Conservation (phyloP, 2,888 invertebrate genomes). For the Synanthedon vespiformis region DNA sequence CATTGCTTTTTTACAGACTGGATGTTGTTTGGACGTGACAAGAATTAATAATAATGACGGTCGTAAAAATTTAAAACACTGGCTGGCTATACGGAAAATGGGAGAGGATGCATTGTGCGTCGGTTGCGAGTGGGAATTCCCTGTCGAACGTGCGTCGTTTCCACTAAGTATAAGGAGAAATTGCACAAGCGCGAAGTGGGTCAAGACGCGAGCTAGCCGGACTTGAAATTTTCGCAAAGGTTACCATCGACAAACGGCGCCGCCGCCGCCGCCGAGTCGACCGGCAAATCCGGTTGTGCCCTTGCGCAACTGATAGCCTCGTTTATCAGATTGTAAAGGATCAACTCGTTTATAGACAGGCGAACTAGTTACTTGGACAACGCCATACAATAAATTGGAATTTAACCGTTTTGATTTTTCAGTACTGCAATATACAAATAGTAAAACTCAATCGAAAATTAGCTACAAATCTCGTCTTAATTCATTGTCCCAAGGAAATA, state of each 20-base stretch:
- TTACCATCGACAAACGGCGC: slow-evolving; percentile 38
- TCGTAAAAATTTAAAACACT: neutral
- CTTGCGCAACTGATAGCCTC: slow-evolving; percentile 58
- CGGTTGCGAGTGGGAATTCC: slow-evolving; percentile 42
- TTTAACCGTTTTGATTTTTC: too few species aligned
- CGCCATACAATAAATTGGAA: too few species aligned
- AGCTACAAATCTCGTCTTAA: too few species aligned
- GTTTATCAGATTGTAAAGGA: slow-evolving; percentile 57
- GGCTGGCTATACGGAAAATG: neutral
- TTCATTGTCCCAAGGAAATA: too few species aligned
- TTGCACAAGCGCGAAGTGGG: slow-evolving; percentile 64
- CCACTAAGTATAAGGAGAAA: slow-evolving; percentile 38
- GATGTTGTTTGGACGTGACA: too few species aligned
- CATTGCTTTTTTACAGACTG: too few species aligned
- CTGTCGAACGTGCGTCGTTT: slow-evolving; percentile 9
- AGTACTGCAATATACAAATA: too few species aligned
- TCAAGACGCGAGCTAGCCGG: slow-evolving; percentile 54
- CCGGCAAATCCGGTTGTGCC: slow-evolving; percentile 47
- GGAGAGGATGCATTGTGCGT: slow-evolving; percentile 1
- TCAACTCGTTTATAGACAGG: slow-evolving; percentile 13
- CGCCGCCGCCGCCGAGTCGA: slow-evolving; percentile 28
- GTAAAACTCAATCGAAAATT: too few species aligned
- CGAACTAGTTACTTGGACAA: neutral
- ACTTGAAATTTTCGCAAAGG: slow-evolving; percentile 66
- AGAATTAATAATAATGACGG: too few species aligned